phyloP scores from a whole-genome alignment of 2,113 vertebrate genomes.

The Archilochus colubris region DNA sequence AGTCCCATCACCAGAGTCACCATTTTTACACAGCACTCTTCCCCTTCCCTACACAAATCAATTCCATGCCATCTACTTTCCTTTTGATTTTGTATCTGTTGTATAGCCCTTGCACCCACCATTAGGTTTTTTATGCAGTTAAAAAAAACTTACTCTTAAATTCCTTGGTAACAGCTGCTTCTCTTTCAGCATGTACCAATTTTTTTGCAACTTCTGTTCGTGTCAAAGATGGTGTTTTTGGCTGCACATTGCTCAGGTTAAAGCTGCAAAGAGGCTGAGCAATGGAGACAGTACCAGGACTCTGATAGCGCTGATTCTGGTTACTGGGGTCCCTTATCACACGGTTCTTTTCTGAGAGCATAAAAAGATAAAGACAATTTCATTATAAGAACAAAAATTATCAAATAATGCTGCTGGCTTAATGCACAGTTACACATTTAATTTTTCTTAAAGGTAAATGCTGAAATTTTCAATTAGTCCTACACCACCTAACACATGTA shows the following conservation, averaged over 20 bases:
- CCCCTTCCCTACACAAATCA: neutral
- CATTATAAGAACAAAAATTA: neutral
- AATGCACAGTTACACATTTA: neutral
- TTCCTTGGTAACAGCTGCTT: neutral
- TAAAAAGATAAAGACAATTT: neutral
- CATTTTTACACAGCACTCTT: neutral
- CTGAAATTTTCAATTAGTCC: neutral
- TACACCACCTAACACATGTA: neutral
- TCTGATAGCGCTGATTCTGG: neutral
- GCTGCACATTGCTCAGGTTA: neutral
- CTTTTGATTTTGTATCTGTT: neutral
- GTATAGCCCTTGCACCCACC: neutral
- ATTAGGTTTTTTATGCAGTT: neutral
- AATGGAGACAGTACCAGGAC: neutral
- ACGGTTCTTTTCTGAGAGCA: neutral
- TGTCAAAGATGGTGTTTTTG: neutral
- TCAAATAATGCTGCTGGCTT: neutral
- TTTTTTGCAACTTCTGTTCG: neutral
- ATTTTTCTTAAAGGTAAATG: neutral
- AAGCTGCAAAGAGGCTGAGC: neutral
- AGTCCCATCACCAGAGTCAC: neutral
- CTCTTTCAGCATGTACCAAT: neutral
- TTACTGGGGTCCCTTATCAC: neutral
- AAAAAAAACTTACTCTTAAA: neutral
- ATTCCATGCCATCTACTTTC: neutral